Evolutionary conservation across 2,113 vertebrate species (phyloP).

Genomic region (Pelvicachromis taeniatus): DNA sequence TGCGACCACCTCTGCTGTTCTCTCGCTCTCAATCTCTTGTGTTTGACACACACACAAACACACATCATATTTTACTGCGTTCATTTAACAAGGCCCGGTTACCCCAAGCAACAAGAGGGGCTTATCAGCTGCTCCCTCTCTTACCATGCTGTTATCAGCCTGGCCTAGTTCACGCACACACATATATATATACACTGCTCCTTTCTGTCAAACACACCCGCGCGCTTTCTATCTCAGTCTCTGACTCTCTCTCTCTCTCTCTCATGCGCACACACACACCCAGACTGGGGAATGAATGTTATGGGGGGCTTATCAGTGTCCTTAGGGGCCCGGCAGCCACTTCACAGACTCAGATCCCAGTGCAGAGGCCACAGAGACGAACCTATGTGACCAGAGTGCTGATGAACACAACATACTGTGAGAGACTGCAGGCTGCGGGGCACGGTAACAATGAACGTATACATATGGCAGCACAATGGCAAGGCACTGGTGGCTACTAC

Average conservation of each 20-base stretch:
- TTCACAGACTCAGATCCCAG: slow-evolving; percentile 62
- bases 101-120: slow-evolving; percentile 58
- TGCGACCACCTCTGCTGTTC: slow-evolving; percentile 1
- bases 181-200: slow-evolving; percentile 11
- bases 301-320: slow-evolving; percentile 64
- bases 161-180: slow-evolving; percentile 58
- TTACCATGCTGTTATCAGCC: slow-evolving; percentile 64
- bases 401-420: slow-evolving; percentile 47
- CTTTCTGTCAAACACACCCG: slow-evolving; percentile 43
- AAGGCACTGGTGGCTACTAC: not conserved
- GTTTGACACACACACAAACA: not conserved
- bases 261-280: not conserved
- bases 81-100: slow-evolving; percentile 51
- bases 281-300: slow-evolving; percentile 59
- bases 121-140: slow-evolving; percentile 60
- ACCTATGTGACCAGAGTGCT: slow-evolving; percentile 56
- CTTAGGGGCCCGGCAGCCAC: slow-evolving; percentile 62
- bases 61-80: slow-evolving; percentile 33
- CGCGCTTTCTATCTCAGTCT: slow-evolving; percentile 21
- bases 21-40: not conserved
- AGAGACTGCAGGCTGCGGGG: slow-evolving; percentile 29
- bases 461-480: slow-evolving; percentile 3
- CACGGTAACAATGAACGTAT: slow-evolving; percentile 7
- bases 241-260: not conserved
- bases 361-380: slow-evolving; percentile 55